phyloP scores from a whole-genome alignment of 1,140 invertebrate species.

The Drosophila sp. region DNA sequence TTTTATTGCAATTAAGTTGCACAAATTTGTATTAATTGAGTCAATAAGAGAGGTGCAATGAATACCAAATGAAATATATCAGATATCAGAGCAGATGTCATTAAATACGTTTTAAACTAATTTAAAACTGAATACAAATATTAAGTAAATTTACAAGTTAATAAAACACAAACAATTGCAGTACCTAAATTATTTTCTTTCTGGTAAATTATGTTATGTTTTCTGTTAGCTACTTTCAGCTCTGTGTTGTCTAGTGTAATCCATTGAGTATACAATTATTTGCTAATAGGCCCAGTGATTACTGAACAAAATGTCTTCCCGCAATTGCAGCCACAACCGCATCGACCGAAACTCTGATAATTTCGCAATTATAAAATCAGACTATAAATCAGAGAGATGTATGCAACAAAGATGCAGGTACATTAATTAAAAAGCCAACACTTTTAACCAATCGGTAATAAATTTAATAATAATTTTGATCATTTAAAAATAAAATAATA shows the following conservation, averaged over 20 bases:
- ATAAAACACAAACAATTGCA: not conserved
- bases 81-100: not conserved
- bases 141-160: too few relatives aligned
- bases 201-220: not conserved
- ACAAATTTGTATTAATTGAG: not conserved
- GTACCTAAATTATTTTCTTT: not conserved
- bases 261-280: conserved; percentile 55
- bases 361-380: conserved; percentile 32
- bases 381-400: conserved; percentile 5
- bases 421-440: not conserved
- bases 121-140: too few relatives aligned
- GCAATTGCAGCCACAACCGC: conserved; percentile 31
- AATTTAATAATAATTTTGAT: too few relatives aligned
- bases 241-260: conserved; percentile 7
- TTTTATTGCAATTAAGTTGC: conserved; percentile 4
- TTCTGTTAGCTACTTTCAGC: not conserved
- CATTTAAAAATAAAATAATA: too few relatives aligned
- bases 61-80: not conserved
- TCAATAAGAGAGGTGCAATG: not conserved
- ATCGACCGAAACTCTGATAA: not conserved
- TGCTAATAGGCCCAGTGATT: conserved; percentile 38
- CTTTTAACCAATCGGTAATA: not conserved
- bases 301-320: conserved; percentile 36
- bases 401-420: not conserved
- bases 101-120: not conserved